Base-by-base conservation (phyloP, 2,888 invertebrate genomes). In the Phlogophora meticulosa region DNA sequence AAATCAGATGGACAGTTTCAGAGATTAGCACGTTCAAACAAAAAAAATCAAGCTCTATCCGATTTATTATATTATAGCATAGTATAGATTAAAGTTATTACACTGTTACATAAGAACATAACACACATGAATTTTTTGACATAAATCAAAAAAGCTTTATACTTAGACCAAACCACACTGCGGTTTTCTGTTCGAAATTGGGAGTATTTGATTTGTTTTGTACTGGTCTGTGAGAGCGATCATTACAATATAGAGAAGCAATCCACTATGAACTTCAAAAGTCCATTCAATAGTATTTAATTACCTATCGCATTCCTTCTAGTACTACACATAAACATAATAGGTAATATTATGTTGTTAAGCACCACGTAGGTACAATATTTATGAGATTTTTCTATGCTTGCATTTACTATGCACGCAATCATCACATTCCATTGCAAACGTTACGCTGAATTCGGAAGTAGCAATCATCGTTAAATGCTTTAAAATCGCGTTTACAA, bases 171-270 rank as follows among this genome's bases (percentile, higher is more conserved):
- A 42, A 60, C 70, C 22, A 52, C 67, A 63, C 49, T 80, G 80
- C 67, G 80, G 78, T 78, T 80, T 75, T 71, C 57, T 77, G 78
- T 77, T 70, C 75, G 78, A 81, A 84, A 84, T 86, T 81, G 78
- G 61, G 77, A 65, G 81, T 67, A 78, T 84, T 84, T 83, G 85
- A 85, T 86, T 84, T 67, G 79, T 84, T 84, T 80, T 80, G 69
- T 72, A 57, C 34, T 36, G 34, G 57, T 61, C 55, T 59, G 49
- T 53, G 48, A 66, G 64, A 55, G 22, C 20, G 15, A 24, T 55
- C 36, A 20, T 60, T 48, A 32, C 49, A 63, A 56, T 48, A 63
- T 43, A 24, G 13, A 60, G 51, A 17, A 36, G 11, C 24, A 40
- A 46, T 43, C 58, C 32, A 38, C 34, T 28, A 24, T 76, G 34